phyloP scores from a whole-genome alignment of 2,888 invertebrate genomes.

The Mactromeris polynyma region DNA sequence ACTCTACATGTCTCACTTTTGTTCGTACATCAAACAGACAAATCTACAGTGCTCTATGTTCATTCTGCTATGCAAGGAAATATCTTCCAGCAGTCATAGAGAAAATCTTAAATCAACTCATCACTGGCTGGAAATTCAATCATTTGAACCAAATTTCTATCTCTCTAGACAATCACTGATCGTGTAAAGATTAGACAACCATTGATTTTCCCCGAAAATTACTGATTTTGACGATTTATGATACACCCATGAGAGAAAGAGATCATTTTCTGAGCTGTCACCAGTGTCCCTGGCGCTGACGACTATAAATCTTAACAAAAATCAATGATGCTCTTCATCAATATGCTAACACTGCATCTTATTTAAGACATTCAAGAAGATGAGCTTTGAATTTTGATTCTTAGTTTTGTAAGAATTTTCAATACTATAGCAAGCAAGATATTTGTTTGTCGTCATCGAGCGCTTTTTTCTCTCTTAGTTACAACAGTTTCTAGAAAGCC shows the following conservation, averaged over 20 bases:
- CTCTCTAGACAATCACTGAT: conserved; percentile 19
- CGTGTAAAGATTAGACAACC: conserved; percentile 31
- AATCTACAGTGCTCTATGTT: not conserved
- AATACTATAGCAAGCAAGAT: not conserved
- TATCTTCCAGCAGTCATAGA: not conserved
- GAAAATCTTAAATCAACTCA: not conserved
- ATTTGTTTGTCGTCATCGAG: not conserved
- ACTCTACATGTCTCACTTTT: no score
- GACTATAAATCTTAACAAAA: conserved; percentile 44
- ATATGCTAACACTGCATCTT: conserved; percentile 27
- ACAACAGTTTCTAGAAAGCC: not conserved
- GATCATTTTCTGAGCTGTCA: conserved; percentile 34
- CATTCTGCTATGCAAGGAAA: not conserved
- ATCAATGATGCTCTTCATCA: conserved; percentile 34
- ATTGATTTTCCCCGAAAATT: conserved; percentile 24
- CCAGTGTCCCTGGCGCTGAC: conserved; percentile 21
- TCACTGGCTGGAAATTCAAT: conserved; percentile 30
- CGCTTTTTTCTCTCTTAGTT: not conserved
- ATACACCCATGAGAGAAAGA: conserved; percentile 31
- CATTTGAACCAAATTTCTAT: not conserved
- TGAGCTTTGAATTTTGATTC: conserved; percentile 9
- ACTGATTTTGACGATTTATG: conserved; percentile 46
- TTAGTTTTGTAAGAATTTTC: not conserved
- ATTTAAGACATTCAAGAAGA: conserved; percentile 27
- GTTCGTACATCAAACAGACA: not conserved